A percentile compares a stretch with the other conserved stretches of the same genome.
Evolutionary conservation across 1,140 invertebrate species (phyloP).

Genomic region (Drosophila pandora): DNA sequence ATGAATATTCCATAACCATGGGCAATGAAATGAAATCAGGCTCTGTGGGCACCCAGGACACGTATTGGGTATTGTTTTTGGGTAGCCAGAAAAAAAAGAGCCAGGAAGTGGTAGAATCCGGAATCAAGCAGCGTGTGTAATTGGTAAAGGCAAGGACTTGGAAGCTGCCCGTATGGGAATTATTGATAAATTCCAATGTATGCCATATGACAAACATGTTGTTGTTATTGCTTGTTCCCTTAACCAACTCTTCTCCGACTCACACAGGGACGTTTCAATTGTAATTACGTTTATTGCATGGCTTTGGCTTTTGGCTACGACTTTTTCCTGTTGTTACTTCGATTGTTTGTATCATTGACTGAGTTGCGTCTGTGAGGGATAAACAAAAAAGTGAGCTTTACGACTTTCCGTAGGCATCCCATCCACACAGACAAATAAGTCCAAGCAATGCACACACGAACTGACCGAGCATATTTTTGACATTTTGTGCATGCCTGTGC

Average conservation of each 20-base stretch:
- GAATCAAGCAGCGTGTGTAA: slow-evolving; percentile 28
- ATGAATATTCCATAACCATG: slow-evolving; percentile 18
- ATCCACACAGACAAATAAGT: background rate
- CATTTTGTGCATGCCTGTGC: slow-evolving; percentile 60
- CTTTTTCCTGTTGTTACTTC: slow-evolving; percentile 11
- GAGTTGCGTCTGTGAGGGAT: slow-evolving; percentile 19
- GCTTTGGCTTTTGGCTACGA: slow-evolving; percentile 54
- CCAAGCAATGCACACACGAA: slow-evolving; percentile 26
- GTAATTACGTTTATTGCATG: slow-evolving; percentile 77
- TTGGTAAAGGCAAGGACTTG: slow-evolving; percentile 41
- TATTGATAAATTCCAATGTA: slow-evolving; percentile 59
- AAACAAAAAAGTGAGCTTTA: slow-evolving; percentile 13
- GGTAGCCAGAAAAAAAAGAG: slow-evolving; percentile 9
- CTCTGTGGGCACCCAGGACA: slow-evolving; percentile 4
- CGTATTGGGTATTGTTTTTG: slow-evolving; percentile 28
- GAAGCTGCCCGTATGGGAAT: slow-evolving; percentile 32
- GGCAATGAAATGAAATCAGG: slow-evolving; percentile 27
- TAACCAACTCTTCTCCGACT: slow-evolving; percentile 7
- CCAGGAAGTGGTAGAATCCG: slow-evolving; percentile 9
- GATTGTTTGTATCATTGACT: slow-evolving; percentile 37
- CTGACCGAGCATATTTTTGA: slow-evolving; percentile 52
- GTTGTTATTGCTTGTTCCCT: slow-evolving; percentile 20
- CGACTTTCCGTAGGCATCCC: background rate
- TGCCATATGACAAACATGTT: slow-evolving; percentile 51
- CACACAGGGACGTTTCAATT: slow-evolving; percentile 42